Evolutionary conservation across 1,140 invertebrate species (phyloP).

Genomic region (Papilio aristodemus): DNA sequence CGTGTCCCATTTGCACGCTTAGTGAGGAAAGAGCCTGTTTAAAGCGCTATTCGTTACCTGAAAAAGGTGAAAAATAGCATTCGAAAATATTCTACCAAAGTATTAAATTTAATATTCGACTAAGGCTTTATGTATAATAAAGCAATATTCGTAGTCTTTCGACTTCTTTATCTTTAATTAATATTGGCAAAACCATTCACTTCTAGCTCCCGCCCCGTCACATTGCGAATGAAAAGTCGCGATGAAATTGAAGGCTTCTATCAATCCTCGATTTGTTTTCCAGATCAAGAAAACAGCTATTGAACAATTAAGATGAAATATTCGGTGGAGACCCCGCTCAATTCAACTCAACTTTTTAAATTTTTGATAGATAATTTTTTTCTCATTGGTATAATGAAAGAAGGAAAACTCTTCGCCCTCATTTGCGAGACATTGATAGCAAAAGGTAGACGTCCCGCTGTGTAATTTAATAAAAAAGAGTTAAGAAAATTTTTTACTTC

Average conservation of each 20-base stretch:
- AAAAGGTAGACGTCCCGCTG: constrained; percentile 7
- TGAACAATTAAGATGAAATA: too few species aligned
- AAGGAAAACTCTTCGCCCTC: constrained; percentile 4
- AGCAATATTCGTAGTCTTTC: too few species aligned
- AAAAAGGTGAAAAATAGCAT: constrained; percentile 9
- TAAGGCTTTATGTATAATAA: neutral
- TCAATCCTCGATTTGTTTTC: too few species aligned
- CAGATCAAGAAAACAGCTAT: too few species aligned
- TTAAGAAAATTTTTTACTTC: constrained; percentile 1
- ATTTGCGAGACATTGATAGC: constrained; percentile 1
- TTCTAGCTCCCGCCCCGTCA: neutral
- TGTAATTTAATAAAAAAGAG: neutral
- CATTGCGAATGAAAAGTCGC: too few species aligned
- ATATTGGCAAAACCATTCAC: neutral
- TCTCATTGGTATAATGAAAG: neutral
- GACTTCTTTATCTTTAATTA: constrained; percentile 19
- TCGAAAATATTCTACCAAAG: constrained; percentile 3
- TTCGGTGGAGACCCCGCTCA: too few species aligned
- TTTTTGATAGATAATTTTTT: too few species aligned
- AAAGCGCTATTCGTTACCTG: constrained; percentile 16
- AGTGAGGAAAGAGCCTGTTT: constrained; percentile 2
- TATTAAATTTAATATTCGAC: constrained; percentile 13
- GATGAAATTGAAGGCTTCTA: too few species aligned
- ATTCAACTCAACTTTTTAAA: too few species aligned
- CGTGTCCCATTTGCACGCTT: constrained; percentile 22